These are phyloP conservation scores for Rhagoletis pomonella DNA, from an alignment of 1,140 invertebrate species.

Conservation along the genomic window DNA sequence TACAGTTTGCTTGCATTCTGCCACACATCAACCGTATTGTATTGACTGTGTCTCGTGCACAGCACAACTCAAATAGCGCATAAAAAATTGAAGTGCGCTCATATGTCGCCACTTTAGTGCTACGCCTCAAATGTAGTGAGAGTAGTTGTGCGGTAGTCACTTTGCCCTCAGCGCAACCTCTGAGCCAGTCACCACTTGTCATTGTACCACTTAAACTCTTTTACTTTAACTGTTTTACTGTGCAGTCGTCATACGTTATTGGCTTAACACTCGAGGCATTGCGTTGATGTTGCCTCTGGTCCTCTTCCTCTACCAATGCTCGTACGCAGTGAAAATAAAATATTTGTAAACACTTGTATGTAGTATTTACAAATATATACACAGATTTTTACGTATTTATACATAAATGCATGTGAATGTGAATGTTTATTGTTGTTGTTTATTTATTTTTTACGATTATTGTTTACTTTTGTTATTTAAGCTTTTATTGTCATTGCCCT, in stretches of 20 bases:
- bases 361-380: too few species aligned
- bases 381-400: not conserved
- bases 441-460: slow-evolving; percentile 48
- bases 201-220: slow-evolving; percentile 9
- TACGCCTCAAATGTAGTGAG: not conserved
- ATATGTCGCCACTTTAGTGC: slow-evolving; percentile 25
- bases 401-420: not conserved
- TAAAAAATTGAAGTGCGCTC: slow-evolving; percentile 46
- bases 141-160: not conserved
- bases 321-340: not conserved
- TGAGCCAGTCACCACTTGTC: not conserved
- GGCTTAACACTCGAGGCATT: slow-evolving; percentile 44
- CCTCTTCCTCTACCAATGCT: not conserved
- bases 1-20: too few species aligned
- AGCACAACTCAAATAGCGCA: slow-evolving; percentile 18
- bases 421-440: slow-evolving; percentile 3
- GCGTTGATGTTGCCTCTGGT: not conserved
- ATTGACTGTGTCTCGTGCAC: not conserved
- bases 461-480: slow-evolving; percentile 26
- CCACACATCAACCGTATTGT: not conserved
- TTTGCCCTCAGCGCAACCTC: not conserved
- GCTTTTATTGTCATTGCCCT: slow-evolving; percentile 53
- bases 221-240: not conserved
- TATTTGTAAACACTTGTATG: not conserved
- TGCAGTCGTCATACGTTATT: not conserved